These are phyloP conservation scores for Gallirallus australis DNA, from an alignment of 2,797 vertebrate species.

Conservation along the genomic window DNA sequence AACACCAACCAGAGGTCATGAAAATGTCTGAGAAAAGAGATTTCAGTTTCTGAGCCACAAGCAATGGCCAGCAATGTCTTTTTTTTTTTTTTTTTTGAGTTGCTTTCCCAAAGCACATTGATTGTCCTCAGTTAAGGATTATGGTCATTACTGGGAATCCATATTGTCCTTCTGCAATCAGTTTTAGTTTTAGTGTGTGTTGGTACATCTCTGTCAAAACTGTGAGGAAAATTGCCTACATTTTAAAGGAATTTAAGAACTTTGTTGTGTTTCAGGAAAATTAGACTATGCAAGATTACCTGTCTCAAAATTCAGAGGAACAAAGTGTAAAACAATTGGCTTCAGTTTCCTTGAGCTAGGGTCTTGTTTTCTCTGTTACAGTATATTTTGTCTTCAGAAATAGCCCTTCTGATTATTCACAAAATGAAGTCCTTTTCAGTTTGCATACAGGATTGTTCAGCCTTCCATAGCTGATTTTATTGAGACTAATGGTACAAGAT, in stretches of 20 bases:
- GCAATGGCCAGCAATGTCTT: fast-evolving
- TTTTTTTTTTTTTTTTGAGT: neutral
- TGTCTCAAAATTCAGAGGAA: neutral
- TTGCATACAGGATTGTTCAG: neutral
- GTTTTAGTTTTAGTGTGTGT: fast-evolving
- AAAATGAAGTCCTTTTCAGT: neutral
- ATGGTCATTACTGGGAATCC: neutral
- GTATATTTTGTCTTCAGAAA: neutral
- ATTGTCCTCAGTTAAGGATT: neutral
- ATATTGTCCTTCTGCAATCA: neutral
- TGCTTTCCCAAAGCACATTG: neutral
- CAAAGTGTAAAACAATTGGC: neutral
- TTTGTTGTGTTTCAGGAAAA: neutral
- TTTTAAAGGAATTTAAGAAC: neutral
- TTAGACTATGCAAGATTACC: neutral
- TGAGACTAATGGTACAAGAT: neutral
- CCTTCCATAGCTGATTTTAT: neutral
- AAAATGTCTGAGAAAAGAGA: neutral
- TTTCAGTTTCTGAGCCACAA: neutral
- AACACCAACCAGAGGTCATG: fast-evolving
- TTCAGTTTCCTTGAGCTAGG: neutral
- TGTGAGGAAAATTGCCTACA: fast-evolving
- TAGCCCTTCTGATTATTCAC: neutral
- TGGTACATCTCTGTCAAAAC: neutral
- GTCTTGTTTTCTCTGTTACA: neutral